Percentiles rank a stretch among this genome's conserved stretches.
phyloP scores from a whole-genome alignment of 2,888 invertebrate genomes.

The Nemoura dubitans region DNA sequence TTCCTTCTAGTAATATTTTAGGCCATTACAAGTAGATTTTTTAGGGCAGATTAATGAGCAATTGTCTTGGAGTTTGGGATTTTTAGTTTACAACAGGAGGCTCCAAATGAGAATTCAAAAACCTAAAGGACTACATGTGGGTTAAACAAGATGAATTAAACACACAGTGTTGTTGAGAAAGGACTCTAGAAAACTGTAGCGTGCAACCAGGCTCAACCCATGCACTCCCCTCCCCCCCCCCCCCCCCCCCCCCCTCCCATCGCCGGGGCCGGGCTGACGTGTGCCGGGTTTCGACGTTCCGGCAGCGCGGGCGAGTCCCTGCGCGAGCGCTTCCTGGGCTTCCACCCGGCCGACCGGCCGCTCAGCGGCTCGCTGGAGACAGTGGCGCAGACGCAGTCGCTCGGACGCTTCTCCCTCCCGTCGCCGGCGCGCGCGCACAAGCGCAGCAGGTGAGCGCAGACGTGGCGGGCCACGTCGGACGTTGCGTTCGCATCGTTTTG shows the following conservation, averaged over 20 bases:
- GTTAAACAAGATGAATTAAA: no score
- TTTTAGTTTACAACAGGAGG: no score
- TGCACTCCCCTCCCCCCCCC: background rate
- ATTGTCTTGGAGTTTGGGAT: no score
- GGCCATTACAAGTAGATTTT: no score
- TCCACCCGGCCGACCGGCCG: conserved; percentile 18
- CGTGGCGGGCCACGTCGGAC: background rate
- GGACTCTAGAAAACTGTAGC: no score
- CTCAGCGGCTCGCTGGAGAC: conserved; percentile 46
- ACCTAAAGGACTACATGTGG: no score
- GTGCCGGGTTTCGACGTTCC: background rate
- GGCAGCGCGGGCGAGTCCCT: conserved; percentile 25
- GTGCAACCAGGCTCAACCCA: no score
- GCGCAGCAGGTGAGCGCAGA: conserved; percentile 78
- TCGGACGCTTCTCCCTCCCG: conserved; percentile 71
- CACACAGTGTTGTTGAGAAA: no score
- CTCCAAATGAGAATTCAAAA: no score
- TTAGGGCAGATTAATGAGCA: no score
- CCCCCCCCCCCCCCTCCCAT: background rate
- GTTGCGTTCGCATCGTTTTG: background rate
- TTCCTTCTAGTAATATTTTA: no score
- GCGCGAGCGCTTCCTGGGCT: conserved; percentile 24
- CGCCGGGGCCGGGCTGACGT: background rate
- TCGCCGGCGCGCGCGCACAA: conserved; percentile 63
- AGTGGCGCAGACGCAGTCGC: conserved; percentile 57